These are phyloP conservation scores for Mimachlamys varia DNA, from an alignment of 2,888 invertebrate species.

Conservation along the genomic window DNA sequence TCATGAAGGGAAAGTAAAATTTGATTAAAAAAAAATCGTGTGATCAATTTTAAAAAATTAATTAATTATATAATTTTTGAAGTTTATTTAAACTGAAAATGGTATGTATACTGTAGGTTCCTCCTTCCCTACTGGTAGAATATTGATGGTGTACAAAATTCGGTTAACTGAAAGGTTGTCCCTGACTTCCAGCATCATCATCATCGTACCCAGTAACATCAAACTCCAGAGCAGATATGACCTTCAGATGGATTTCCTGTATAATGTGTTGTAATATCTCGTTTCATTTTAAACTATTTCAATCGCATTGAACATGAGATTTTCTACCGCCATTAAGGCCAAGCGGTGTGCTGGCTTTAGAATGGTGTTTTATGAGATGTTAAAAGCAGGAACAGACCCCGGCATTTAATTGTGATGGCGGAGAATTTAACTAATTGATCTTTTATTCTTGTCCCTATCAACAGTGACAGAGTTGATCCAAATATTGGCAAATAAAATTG, in stretches of 20 bases:
- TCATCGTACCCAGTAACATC: not conserved
- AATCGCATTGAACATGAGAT: conserved; percentile 3
- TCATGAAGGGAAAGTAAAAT: no score
- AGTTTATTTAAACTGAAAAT: no score
- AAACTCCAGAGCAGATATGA: not conserved
- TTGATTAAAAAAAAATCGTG: no score
- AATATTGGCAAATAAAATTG: conserved; percentile 28
- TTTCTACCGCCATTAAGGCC: not conserved
- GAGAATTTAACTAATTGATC: conserved; percentile 25
- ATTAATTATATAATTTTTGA: no score
- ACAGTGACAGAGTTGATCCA: not conserved
- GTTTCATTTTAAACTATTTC: conserved; percentile 26
- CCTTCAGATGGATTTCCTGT: not conserved
- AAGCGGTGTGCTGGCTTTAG: not conserved
- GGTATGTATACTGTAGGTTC: no score
- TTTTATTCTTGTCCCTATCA: conserved; percentile 10
- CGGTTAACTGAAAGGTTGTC: no score
- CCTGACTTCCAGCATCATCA: not conserved
- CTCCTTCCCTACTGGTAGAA: no score
- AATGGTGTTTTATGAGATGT: not conserved
- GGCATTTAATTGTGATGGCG: not conserved
- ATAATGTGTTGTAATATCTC: conserved; percentile 7
- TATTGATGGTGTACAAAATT: no score
- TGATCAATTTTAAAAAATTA: no score
- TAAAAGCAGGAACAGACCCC: not conserved